A percentile compares a stretch with the other conserved stretches of the same genome.
Conservation (phyloP, 2,888 invertebrate genomes). For the Drosophila suboccidentalis region DNA sequence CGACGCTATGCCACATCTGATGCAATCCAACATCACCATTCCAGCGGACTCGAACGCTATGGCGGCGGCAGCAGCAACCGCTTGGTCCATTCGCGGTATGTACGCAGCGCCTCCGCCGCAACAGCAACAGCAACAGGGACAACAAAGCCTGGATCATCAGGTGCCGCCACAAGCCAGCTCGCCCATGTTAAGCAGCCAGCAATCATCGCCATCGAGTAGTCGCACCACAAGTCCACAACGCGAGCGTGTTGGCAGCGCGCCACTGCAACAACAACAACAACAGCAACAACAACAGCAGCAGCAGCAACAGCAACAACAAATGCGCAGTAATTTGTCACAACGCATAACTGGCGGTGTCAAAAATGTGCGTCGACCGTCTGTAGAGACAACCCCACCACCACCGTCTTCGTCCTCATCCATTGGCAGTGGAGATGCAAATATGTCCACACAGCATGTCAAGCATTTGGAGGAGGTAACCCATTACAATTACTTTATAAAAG, state of each 20-base stretch:
- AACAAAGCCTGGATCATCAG: slow-evolving; percentile 69
- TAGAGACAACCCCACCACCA: slow-evolving; percentile 85
- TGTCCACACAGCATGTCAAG: slow-evolving; percentile 77
- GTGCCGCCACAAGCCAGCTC: slow-evolving; percentile 88
- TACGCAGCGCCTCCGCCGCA: slow-evolving; percentile 58
- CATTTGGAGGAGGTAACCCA: slow-evolving; percentile 82
- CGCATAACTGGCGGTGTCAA: slow-evolving; percentile 78
- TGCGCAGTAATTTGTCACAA: slow-evolving; percentile 78
- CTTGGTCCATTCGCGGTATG: slow-evolving; percentile 79
- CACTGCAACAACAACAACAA: slow-evolving; percentile 69
- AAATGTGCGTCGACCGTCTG: slow-evolving; percentile 84
- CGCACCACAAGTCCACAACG: slow-evolving; percentile 90
- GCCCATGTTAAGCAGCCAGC: slow-evolving; percentile 89
- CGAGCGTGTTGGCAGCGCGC: slow-evolving; percentile 60
- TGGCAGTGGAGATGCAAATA: slow-evolving; percentile 70
- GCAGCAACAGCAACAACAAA: slow-evolving; percentile 71
- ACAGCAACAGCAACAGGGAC: slow-evolving; percentile 46
- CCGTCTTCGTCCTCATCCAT: slow-evolving; percentile 42
- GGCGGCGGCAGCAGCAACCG: slow-evolving; percentile 58
- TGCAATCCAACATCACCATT: slow-evolving; percentile 85
- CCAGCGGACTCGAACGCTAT: slow-evolving; percentile 83
- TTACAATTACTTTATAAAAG: neutral
- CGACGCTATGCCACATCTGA: slow-evolving; percentile 84
- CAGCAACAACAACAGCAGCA: slow-evolving; percentile 68
- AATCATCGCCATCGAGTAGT: slow-evolving; percentile 92